A percentile compares a stretch with the other conserved stretches of the same genome.
These are phyloP conservation scores for Drosophila anomalata DNA, from an alignment of 2,888 invertebrate species.

Conservation along the genomic window DNA sequence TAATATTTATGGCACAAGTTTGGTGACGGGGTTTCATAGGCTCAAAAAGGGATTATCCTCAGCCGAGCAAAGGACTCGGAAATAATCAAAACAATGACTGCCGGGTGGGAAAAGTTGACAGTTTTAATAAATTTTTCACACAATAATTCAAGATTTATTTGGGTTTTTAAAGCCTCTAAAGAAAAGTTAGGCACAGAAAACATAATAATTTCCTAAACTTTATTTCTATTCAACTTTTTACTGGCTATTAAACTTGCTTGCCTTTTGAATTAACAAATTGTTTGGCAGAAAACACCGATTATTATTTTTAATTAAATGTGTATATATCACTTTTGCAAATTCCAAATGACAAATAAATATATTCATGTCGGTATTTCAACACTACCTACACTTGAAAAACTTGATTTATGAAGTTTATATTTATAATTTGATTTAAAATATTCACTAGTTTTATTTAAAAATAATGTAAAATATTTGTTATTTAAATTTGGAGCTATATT, in stretches of 20 bases:
- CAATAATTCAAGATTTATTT: conserved; percentile 20
- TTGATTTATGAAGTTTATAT: no score
- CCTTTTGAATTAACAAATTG: not conserved
- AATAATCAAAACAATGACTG: conserved; percentile 51
- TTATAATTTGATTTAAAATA: no score
- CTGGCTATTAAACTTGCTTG: not conserved
- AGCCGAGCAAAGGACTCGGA: conserved; percentile 10
- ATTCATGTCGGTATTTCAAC: not conserved
- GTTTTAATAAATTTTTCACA: conserved; percentile 62
- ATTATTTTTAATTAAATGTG: conserved; percentile 27
- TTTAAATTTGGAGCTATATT: not conserved
- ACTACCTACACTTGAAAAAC: not conserved
- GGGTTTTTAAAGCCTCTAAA: not conserved
- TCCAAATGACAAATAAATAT: conserved; percentile 6
- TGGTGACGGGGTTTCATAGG: conserved; percentile 40
- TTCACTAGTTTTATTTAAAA: no score
- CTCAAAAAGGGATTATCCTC: conserved; percentile 32
- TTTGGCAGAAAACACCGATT: not conserved
- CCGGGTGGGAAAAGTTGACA: conserved; percentile 55
- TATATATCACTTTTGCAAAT: conserved; percentile 8
- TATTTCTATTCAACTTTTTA: not conserved
- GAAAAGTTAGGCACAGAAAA: not conserved
- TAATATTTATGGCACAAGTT: conserved; percentile 69
- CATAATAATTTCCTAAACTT: not conserved
- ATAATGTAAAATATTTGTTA: no score